Evolutionary conservation across 2,113 vertebrate species (phyloP).

Genomic region (Porphyrio hochstetteri): DNA sequence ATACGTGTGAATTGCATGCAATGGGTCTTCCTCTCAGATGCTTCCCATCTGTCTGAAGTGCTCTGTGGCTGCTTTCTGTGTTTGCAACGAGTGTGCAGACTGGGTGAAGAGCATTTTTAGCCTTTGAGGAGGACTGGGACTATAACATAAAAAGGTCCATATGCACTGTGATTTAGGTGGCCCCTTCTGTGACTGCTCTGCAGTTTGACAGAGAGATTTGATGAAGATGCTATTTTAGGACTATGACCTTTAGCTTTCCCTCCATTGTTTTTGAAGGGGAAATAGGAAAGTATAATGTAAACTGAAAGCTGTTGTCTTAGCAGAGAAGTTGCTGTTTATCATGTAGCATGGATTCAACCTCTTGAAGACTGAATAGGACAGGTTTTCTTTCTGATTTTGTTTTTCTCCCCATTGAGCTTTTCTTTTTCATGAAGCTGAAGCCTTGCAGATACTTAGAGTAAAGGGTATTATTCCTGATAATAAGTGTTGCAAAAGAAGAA

Average conservation of each 20-base stretch:
- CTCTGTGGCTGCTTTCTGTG: background rate
- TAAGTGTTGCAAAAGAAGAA: background rate
- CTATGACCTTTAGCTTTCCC: background rate
- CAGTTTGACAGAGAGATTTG: background rate
- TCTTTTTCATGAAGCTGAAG: background rate
- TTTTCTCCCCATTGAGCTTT: background rate
- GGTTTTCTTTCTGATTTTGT: background rate
- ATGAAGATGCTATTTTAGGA: background rate
- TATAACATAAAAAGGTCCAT: background rate
- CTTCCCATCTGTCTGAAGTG: background rate
- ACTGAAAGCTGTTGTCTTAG: background rate
- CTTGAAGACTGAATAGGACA: background rate
- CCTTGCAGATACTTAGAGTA: background rate
- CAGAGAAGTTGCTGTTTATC: background rate
- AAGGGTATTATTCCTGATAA: background rate
- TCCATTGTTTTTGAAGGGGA: background rate
- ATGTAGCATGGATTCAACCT: background rate
- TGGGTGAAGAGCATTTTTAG: background rate
- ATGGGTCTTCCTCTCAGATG: rapidly evolving
- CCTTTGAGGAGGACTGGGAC: background rate
- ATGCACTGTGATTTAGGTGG: background rate
- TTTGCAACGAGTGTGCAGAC: rapidly evolving
- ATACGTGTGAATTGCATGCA: rapidly evolving
- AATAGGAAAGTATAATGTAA: constrained; percentile 13
- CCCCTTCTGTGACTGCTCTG: background rate